phyloP scores from a whole-genome alignment of 2,797 vertebrate genomes.

The Knipowitschia caucasica region DNA sequence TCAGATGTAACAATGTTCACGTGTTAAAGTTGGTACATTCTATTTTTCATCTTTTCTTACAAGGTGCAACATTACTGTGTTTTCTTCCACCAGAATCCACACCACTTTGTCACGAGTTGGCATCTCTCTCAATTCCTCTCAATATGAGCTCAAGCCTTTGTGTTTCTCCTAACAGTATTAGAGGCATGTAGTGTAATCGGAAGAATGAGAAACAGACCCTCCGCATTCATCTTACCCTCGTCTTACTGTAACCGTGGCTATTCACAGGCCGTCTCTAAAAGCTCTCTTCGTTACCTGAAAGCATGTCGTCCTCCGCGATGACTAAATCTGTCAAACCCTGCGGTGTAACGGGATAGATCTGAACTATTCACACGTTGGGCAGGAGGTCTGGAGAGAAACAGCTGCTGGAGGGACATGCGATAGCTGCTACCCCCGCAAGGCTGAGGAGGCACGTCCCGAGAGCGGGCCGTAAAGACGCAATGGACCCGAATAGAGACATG shows the following conservation, averaged over 20 bases:
- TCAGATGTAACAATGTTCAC: too few species aligned
- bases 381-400: conserved; percentile 51
- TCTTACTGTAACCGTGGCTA: conserved; percentile 31
- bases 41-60: too few species aligned
- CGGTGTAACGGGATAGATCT: conserved; percentile 59
- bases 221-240: conserved; percentile 27
- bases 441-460: conserved; percentile 44
- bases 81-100: too few species aligned
- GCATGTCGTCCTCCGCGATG: conserved; percentile 47
- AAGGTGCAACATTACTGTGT: too few species aligned
- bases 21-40: too few species aligned
- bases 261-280: conserved; percentile 58
- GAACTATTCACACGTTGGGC: conserved; percentile 58
- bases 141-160: conserved; percentile 25
- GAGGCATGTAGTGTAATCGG: conserved; percentile 23
- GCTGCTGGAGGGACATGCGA: conserved; percentile 69
- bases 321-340: conserved; percentile 61
- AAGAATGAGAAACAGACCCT: conserved; percentile 45
- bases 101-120: too few species aligned
- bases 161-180: conserved; percentile 22
- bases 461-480: conserved; percentile 36
- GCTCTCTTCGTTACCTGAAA: conserved; percentile 55
- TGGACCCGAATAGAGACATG: conserved; percentile 36
- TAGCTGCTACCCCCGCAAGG: conserved; percentile 41
- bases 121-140: conserved; percentile 33